phyloP scores from a whole-genome alignment of 2,113 vertebrate genomes.

The Tyrannus savana region DNA sequence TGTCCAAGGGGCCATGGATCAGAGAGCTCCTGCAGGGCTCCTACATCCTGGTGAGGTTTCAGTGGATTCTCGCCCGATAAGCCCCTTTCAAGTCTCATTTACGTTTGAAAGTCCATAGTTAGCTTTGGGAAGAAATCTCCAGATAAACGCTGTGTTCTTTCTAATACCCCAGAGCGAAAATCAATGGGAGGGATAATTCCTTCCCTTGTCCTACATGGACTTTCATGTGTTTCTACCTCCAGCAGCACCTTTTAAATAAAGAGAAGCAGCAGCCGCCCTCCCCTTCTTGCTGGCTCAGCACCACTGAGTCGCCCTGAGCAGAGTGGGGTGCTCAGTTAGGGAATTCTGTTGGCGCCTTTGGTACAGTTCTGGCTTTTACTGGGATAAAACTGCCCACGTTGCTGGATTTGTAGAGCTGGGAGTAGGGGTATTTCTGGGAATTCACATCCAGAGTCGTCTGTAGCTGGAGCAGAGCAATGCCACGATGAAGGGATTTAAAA shows the following conservation, averaged over 20 bases:
- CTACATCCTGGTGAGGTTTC: background rate
- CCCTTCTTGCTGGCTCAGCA: background rate
- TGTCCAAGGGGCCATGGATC: background rate
- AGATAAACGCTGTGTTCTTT: constrained; percentile 92
- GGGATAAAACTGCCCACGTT: background rate
- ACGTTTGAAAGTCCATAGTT: constrained; percentile 90
- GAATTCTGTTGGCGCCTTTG: background rate
- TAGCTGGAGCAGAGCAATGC: background rate
- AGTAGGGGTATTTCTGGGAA: background rate
- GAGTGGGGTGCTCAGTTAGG: background rate
- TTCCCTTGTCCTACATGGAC: constrained; percentile 79
- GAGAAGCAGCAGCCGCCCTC: background rate
- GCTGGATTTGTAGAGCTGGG: background rate
- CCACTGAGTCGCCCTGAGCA: background rate
- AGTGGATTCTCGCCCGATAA: constrained; percentile 70
- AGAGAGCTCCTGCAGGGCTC: background rate
- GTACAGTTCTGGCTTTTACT: background rate
- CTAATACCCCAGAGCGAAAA: constrained; percentile 97
- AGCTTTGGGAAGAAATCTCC: constrained; percentile 85
- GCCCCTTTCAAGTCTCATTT: constrained; percentile 88
- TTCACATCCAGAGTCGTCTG: accelerated
- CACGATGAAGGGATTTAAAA: background rate
- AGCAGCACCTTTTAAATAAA: constrained; percentile 53
- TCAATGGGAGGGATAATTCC: constrained; percentile 96
- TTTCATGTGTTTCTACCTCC: constrained; percentile 66